These are phyloP conservation scores for Heliornis fulica DNA, from an alignment of 2,113 vertebrate genomes.

Conservation along the genomic window DNA sequence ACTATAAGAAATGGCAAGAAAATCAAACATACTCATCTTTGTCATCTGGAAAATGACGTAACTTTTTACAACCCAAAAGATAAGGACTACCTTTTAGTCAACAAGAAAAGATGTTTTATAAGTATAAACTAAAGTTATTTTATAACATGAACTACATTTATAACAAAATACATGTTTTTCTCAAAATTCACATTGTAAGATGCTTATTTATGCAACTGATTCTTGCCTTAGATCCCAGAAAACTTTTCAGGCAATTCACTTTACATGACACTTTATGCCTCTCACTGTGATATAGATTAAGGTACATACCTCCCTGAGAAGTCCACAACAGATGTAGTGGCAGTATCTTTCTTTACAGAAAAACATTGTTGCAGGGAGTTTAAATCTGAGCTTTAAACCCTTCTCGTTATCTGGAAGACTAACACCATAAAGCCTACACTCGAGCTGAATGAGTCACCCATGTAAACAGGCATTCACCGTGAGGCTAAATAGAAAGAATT, in stretches of 20 bases:
- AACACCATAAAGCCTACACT: neutral
- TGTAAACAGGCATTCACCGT: neutral
- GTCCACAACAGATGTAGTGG: neutral
- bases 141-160: neutral
- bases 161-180: neutral
- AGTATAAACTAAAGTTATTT: neutral
- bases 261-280: neutral
- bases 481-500: neutral
- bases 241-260: neutral
- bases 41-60: neutral
- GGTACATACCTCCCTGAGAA: neutral
- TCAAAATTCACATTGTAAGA: neutral
- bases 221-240: neutral
- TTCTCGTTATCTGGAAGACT: neutral
- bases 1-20: neutral
- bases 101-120: neutral
- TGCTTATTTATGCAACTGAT: neutral
- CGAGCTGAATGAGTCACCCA: rapidly evolving
- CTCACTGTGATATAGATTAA: neutral
- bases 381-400: neutral
- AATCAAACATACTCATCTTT: neutral
- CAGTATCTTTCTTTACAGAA: neutral
- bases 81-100: neutral
- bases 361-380: neutral
- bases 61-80: neutral